Evolutionary conservation across 1,140 invertebrate species (phyloP).

Genomic region (Nebria ingens): DNA sequence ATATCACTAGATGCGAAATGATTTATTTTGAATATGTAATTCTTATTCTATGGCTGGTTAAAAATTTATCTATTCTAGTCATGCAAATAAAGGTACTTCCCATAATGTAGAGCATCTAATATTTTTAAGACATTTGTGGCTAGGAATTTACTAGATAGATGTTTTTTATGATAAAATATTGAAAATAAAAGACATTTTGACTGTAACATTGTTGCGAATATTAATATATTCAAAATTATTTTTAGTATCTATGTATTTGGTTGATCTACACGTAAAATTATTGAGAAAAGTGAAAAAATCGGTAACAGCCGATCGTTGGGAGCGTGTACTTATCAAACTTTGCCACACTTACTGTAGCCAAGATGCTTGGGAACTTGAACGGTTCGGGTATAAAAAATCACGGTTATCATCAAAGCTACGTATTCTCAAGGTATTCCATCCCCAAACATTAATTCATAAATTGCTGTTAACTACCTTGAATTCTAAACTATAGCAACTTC

Average conservation of each 20-base stretch:
- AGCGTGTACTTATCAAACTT: constrained; percentile 80
- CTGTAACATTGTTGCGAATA: no score
- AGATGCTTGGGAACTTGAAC: constrained; percentile 93
- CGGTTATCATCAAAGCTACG: constrained; percentile 77
- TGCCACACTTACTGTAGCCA: constrained; percentile 79
- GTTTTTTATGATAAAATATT: no score
- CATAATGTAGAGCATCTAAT: no score
- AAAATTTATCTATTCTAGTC: no score
- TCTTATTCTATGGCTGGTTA: no score
- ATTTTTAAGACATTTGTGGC: no score
- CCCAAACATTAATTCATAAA: constrained; percentile 8
- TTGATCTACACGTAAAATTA: constrained; percentile 81
- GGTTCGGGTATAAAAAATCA: constrained; percentile 91
- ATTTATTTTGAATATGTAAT: no score
- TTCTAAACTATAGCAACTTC: constrained; percentile 62
- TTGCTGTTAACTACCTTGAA: constrained; percentile 19
- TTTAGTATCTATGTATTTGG: constrained; percentile 67
- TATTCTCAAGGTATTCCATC: constrained; percentile 63
- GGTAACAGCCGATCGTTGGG: constrained; percentile 78
- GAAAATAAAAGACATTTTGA: no score
- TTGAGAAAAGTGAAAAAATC: constrained; percentile 77
- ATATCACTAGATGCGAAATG: no score
- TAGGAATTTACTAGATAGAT: no score
- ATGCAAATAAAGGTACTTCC: no score
- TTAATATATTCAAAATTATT: constrained; percentile 23